Evolutionary conservation across 37 sponge, comb jelly and placozoan genomes (phyloP).

Genomic region (Cladorhizidae sp.): DNA sequence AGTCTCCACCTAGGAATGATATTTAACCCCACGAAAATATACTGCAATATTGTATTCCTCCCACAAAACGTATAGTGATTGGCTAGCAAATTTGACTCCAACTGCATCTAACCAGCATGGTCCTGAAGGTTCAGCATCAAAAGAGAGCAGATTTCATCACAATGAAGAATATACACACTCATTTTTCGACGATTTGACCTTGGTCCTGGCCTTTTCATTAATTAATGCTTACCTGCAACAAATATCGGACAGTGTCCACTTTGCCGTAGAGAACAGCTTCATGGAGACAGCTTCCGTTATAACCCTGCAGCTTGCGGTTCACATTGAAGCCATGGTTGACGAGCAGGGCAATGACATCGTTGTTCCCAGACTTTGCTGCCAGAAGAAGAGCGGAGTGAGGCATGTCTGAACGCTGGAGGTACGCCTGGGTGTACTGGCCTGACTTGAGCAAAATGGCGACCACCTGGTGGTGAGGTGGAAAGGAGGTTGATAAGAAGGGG

Average conservation of each 20-base stretch:
- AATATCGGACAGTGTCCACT: constrained; percentile 76
- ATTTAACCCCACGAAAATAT: too few species aligned
- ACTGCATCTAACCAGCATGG: too few species aligned
- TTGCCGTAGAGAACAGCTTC: constrained; percentile 89
- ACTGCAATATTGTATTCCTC: too few species aligned
- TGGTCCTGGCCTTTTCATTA: background rate
- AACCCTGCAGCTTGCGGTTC: constrained; percentile 64
- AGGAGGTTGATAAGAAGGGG: background rate
- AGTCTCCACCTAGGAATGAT: too few species aligned
- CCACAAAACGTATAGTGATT: too few species aligned
- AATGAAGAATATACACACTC: too few species aligned
- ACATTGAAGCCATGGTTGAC: constrained; percentile 75
- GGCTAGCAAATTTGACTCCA: too few species aligned
- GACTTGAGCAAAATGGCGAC: constrained; percentile 75
- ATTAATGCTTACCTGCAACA: constrained; percentile 54
- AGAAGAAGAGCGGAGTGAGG: constrained; percentile 75
- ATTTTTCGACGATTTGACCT: background rate
- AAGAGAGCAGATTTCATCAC: too few species aligned
- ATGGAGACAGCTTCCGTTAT: constrained; percentile 82
- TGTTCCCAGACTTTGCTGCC: constrained; percentile 88
- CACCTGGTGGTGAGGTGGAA: constrained; percentile 36
- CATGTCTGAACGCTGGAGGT: constrained; percentile 52
- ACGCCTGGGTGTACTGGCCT: constrained; percentile 71
- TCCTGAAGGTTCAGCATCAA: too few species aligned
- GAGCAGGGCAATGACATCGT: constrained; percentile 56